Evolutionary conservation across 2,113 vertebrate species (phyloP).

Genomic region (Noctilio leporinus): DNA sequence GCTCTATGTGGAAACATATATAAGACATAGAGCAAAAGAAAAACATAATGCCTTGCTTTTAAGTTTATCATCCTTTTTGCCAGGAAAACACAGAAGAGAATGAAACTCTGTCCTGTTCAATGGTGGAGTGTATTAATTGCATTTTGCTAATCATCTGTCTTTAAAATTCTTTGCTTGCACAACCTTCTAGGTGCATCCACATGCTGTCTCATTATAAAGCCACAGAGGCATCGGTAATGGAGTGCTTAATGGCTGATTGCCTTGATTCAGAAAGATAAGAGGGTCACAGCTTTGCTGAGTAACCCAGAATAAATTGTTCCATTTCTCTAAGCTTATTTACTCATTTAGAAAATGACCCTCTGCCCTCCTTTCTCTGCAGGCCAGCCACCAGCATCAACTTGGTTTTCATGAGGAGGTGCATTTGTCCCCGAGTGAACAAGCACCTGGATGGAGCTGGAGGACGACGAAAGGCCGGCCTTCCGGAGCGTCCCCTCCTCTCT

Average conservation of each 20-base stretch:
- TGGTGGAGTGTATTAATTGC: neutral
- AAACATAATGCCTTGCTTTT: neutral
- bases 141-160: neutral
- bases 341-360: constrained; percentile 32
- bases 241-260: neutral
- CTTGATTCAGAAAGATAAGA: constrained; percentile 17
- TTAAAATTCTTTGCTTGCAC: neutral
- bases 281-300: neutral
- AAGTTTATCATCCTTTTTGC: neutral
- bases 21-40: neutral
- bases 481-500: neutral
- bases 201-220: neutral
- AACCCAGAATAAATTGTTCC: neutral
- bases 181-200: neutral
- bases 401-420: neutral
- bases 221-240: neutral
- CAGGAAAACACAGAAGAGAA: neutral
- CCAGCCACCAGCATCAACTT: neutral
- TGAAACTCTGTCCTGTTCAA: neutral
- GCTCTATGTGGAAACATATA: neutral
- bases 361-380: neutral
- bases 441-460: neutral
- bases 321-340: constrained; percentile 23
- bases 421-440: neutral
- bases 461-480: neutral